phyloP scores from a whole-genome alignment of 2,113 vertebrate species.

The Lepidiolamprologus cunningtoni region DNA sequence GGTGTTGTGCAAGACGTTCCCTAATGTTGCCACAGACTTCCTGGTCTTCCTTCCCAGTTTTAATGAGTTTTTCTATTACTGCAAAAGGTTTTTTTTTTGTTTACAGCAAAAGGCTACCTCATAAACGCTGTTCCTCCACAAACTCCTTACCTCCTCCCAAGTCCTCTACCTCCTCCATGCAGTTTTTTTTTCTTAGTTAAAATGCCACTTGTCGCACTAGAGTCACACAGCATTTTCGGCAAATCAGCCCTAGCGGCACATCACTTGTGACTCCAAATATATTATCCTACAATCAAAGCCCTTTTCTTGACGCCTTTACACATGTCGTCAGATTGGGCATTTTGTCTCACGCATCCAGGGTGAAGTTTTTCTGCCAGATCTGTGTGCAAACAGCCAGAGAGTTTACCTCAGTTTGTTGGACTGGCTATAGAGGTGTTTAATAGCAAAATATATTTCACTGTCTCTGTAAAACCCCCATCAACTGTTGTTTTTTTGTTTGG shows the following conservation, averaged over 20 bases:
- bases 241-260: constrained; percentile 7
- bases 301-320: neutral
- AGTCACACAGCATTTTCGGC: constrained; percentile 15
- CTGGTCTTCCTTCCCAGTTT: constrained; percentile 59
- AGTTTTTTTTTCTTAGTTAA: constrained; percentile 1
- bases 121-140: constrained; percentile 73
- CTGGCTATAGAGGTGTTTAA: constrained; percentile 5
- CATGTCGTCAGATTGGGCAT: neutral
- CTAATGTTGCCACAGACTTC: constrained; percentile 61
- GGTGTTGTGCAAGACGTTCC: constrained; percentile 70
- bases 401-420: constrained; percentile 31
- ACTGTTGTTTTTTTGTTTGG: constrained; percentile 21
- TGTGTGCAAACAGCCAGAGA: constrained; percentile 24
- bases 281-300: constrained; percentile 32
- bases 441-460: constrained; percentile 19
- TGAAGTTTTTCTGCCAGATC: constrained; percentile 7
- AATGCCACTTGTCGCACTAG: constrained; percentile 23
- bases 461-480: neutral
- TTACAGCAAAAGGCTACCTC: constrained; percentile 99
- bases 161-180: constrained; percentile 29
- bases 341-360: constrained; percentile 17
- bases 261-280: constrained; percentile 13
- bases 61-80: constrained; percentile 53
- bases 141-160: constrained; percentile 50
- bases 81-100: constrained; percentile 69